Evolutionary conservation across 2,888 invertebrate genomes (phyloP).

Genomic region (Drosophila nr. medialis): DNA sequence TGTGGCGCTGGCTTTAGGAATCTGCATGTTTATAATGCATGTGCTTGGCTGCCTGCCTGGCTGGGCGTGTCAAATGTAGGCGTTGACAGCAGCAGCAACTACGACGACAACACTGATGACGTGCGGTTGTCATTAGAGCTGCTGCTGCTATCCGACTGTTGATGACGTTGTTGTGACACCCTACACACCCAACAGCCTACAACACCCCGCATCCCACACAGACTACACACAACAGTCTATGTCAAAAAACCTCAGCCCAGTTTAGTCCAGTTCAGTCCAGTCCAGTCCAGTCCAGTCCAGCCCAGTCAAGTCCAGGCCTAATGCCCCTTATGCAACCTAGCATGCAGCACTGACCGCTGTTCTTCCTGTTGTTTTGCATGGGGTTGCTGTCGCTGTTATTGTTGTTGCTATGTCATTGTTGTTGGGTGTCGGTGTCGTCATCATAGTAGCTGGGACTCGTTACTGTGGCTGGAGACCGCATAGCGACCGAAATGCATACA

Average conservation of each 20-base stretch:
- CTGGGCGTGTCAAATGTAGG: conserved; percentile 75
- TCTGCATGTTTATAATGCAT: conserved; percentile 58
- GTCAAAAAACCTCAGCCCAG: conserved; percentile 5
- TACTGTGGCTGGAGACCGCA: conserved; percentile 55
- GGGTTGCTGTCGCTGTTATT: conserved; percentile 20
- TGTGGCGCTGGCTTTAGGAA: conserved; percentile 28
- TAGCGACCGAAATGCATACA: conserved; percentile 71
- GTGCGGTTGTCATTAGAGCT: conserved; percentile 79
- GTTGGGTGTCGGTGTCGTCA: conserved; percentile 43
- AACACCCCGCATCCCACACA: not conserved
- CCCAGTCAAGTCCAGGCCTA: conserved; percentile 10
- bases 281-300: not conserved
- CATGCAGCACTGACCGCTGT: conserved; percentile 43
- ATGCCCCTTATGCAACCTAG: conserved; percentile 25
- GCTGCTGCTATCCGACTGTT: conserved; percentile 48
- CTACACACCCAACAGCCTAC: not conserved
- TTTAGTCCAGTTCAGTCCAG: not conserved
- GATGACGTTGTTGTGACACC: conserved; percentile 60
- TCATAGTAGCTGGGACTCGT: conserved; percentile 23
- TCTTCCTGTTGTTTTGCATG: conserved; percentile 57
- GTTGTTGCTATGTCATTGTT: conserved; percentile 1
- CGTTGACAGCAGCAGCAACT: conserved; percentile 47
- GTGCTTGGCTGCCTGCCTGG: conserved; percentile 45
- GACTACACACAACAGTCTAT: not conserved
- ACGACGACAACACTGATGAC: conserved; percentile 67